Conservation (phyloP, 2,113 vertebrate species). For the Oenanthe oenanthe region DNA sequence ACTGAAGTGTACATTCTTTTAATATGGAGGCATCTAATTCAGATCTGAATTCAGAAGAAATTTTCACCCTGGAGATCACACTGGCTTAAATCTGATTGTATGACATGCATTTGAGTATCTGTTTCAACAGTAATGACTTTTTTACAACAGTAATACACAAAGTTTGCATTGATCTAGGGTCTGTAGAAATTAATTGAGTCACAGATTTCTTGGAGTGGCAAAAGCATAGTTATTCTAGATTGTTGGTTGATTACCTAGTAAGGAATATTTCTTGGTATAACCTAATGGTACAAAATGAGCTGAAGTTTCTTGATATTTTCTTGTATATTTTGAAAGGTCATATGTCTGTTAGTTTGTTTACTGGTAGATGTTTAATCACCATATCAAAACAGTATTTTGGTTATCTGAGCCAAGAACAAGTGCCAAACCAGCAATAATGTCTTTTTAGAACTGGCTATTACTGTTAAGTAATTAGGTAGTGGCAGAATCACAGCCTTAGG, state of each 20-base stretch:
- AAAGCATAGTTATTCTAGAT: background rate
- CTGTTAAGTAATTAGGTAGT: background rate
- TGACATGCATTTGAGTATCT: background rate
- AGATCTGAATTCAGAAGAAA: background rate
- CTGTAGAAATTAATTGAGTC: background rate
- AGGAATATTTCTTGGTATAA: background rate
- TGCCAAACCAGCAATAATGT: background rate
- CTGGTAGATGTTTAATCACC: background rate
- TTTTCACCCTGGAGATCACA: background rate
- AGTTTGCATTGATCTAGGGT: background rate
- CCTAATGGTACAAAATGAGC: background rate
- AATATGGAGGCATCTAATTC: background rate
- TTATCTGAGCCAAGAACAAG: background rate
- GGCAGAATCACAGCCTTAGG: background rate
- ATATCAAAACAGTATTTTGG: background rate
- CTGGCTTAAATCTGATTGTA: background rate
- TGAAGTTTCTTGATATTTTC: background rate
- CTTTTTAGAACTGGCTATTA: background rate
- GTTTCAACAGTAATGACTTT: background rate
- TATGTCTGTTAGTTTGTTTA: background rate
- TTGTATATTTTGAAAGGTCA: background rate
- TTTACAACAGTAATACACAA: background rate
- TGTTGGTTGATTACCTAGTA: background rate
- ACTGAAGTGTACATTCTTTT: background rate
- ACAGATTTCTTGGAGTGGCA: background rate